A percentile compares a stretch with the other conserved stretches of the same genome.
phyloP scores from a whole-genome alignment of 2,888 invertebrate species.

The Idaea biselata region DNA sequence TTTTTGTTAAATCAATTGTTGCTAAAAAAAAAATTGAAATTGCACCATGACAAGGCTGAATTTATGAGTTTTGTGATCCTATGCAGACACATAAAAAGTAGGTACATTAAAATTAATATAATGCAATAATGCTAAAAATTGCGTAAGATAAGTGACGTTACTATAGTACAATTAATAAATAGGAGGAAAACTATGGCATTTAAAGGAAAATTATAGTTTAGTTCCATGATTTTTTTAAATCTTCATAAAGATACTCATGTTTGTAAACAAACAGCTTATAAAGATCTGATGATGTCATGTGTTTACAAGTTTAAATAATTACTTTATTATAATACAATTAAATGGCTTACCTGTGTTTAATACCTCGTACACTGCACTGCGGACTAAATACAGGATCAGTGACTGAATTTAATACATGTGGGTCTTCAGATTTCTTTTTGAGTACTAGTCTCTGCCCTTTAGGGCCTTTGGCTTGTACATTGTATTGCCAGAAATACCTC shows the following conservation, averaged over 20 bases:
- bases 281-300: too few species aligned
- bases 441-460: constrained; percentile 94
- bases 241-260: too few species aligned
- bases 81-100: background rate
- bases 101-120: background rate
- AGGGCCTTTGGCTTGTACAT: constrained; percentile 98
- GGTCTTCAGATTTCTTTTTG: constrained; percentile 93
- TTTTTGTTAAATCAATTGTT: background rate
- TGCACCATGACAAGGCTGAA: background rate
- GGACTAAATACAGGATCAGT: constrained; percentile 98
- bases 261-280: too few species aligned
- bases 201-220: background rate
- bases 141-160: background rate
- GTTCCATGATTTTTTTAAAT: background rate
- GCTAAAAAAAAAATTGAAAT: background rate
- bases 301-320: too few species aligned
- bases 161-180: background rate
- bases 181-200: background rate
- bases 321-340: background rate
- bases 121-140: background rate
- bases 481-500: constrained; percentile 98
- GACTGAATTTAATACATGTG: constrained; percentile 93
- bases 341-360: constrained; percentile 87
- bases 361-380: constrained; percentile 92
- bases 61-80: background rate